phyloP scores from a whole-genome alignment of 2,797 vertebrate genomes.

The Bovichtus diacanthus region DNA sequence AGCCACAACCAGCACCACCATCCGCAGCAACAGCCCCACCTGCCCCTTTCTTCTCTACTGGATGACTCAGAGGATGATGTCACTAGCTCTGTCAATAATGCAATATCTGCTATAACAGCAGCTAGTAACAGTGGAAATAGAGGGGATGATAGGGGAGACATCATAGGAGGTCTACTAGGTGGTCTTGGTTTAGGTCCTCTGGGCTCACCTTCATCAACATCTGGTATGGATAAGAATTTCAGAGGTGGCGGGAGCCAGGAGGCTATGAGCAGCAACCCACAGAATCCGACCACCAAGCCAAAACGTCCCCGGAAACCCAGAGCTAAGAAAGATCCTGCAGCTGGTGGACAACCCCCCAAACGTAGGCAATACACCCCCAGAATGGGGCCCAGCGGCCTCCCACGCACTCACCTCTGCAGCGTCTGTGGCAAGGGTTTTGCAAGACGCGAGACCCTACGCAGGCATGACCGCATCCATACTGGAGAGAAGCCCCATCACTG shows the following conservation, averaged over 20 bases:
- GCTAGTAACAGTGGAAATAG: slow-evolving; percentile 83
- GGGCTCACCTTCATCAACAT: slow-evolving; percentile 85
- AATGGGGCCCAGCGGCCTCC: slow-evolving; percentile 82
- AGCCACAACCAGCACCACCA: slow-evolving; percentile 87
- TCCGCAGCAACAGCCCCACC: slow-evolving; percentile 86
- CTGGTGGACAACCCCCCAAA: slow-evolving; percentile 79
- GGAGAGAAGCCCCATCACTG: slow-evolving; percentile 97
- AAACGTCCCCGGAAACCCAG: slow-evolving; percentile 88
- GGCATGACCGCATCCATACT: slow-evolving; percentile 94
- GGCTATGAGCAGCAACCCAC: slow-evolving; percentile 80
- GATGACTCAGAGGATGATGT: slow-evolving; percentile 91
- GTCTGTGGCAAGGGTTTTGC: slow-evolving; percentile 94
- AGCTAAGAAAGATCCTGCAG: slow-evolving; percentile 82
- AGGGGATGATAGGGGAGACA: slow-evolving; percentile 89
- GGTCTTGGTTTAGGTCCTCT: slow-evolving; percentile 88
- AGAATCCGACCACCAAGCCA: slow-evolving; percentile 81
- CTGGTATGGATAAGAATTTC: slow-evolving; percentile 86
- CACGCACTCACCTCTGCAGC: slow-evolving; percentile 88
- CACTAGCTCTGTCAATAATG: slow-evolving; percentile 89
- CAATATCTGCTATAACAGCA: slow-evolving; percentile 88
- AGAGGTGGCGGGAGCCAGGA: slow-evolving; percentile 82
- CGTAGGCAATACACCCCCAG: slow-evolving; percentile 85
- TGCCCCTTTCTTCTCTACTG: slow-evolving; percentile 88
- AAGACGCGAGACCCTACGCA: slow-evolving; percentile 92
- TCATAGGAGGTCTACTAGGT: slow-evolving; percentile 89